Conservation (phyloP, 2,113 vertebrate genomes). For the Colius striatus region DNA sequence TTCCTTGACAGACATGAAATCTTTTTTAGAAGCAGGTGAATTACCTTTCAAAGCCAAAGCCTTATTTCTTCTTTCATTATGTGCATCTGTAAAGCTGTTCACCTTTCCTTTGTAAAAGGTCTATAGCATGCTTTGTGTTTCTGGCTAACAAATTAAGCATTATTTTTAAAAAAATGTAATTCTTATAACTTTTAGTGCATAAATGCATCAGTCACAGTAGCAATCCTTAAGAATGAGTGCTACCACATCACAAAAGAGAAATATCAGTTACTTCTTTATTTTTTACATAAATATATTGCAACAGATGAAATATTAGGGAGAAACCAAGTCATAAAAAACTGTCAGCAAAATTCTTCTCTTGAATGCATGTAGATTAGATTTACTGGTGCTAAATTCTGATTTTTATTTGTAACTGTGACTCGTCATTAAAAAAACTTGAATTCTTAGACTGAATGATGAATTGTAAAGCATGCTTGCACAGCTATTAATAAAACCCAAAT, state of each 20-base stretch:
- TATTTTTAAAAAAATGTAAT: not conserved
- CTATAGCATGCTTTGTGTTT: not conserved
- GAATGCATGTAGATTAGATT: slow-evolving; percentile 9
- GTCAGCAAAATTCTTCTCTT: not conserved
- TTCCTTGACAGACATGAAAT: not conserved
- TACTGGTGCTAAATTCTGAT: not conserved
- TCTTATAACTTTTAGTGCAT: not conserved
- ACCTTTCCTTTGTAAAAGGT: not conserved
- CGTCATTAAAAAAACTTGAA: slow-evolving; percentile 27
- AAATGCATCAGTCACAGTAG: not conserved
- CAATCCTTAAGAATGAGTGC: not conserved
- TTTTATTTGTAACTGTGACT: not conserved
- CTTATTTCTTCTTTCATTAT: not conserved
- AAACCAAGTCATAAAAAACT: not conserved
- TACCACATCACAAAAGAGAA: not conserved
- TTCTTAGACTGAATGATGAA: not conserved
- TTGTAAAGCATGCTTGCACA: not conserved
- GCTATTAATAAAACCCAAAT: slow-evolving; percentile 3
- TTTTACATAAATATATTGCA: not conserved
- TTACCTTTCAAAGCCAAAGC: not conserved
- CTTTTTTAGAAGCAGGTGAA: not conserved
- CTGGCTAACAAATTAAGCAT: not conserved
- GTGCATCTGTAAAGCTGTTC: not conserved
- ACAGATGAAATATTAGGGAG: not conserved
- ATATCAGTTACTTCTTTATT: not conserved